Evolutionary conservation across 2,888 invertebrate genomes (phyloP).

Genomic region (Zelleria hepariella): DNA sequence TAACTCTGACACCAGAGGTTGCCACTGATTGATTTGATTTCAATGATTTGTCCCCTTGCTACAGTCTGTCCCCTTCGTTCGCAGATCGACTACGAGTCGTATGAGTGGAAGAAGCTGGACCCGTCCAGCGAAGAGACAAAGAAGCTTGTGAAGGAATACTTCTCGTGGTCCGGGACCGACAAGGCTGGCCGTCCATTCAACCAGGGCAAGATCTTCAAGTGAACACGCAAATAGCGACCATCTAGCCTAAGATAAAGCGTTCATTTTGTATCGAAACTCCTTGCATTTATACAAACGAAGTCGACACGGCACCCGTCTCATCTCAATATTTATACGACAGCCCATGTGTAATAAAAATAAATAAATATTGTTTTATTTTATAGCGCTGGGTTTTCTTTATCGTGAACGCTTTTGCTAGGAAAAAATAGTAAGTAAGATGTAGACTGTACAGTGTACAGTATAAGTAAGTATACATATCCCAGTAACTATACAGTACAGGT

Average conservation of each 20-base stretch:
- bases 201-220: slow-evolving; percentile 99
- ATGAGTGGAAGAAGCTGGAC: slow-evolving; percentile 95
- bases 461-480: no score
- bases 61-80: no score
- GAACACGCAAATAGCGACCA: slow-evolving; percentile 15
- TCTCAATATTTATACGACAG: slow-evolving; percentile 1
- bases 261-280: not conserved
- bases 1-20: no score
- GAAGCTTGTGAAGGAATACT: slow-evolving; percentile 88
- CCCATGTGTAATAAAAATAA: slow-evolving; percentile 19
- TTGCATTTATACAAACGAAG: slow-evolving; percentile 36
- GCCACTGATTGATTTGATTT: no score
- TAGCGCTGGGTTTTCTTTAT: not conserved
- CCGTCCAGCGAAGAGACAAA: slow-evolving; percentile 84
- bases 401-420: not conserved
- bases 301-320: slow-evolving; percentile 19
- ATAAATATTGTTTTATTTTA: slow-evolving; percentile 46
- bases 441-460: no score
- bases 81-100: slow-evolving; percentile 93
- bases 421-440: slow-evolving; percentile 18
- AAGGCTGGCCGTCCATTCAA: slow-evolving; percentile 93
- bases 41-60: no score
- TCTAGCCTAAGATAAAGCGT: not conserved
- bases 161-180: slow-evolving; percentile 91
- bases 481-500: no score